These are phyloP conservation scores for Pseudochirops corinnae DNA, from an alignment of 2,797 vertebrate genomes.

Conservation along the genomic window DNA sequence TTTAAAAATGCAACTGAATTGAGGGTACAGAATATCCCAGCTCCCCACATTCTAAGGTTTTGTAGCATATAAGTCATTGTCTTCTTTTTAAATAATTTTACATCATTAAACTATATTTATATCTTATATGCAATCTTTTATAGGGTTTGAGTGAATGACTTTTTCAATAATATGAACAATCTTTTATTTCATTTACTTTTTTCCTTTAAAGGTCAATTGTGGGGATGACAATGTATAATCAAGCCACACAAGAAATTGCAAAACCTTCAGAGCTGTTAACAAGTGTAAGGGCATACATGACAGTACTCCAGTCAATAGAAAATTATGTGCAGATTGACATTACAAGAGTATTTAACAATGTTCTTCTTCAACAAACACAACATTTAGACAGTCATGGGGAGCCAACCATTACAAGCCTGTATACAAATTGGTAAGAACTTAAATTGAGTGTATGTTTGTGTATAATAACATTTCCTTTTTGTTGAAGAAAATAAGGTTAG, in stretches of 20 bases:
- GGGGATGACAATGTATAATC: constrained; percentile 99
- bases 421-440: constrained; percentile 95
- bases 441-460: neutral
- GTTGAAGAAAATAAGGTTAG: constrained; percentile 14
- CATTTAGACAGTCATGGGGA: constrained; percentile 99
- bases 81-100: constrained; percentile 26
- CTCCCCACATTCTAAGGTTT: neutral
- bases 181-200: constrained; percentile 32
- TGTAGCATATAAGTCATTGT: constrained; percentile 36
- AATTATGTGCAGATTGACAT: constrained; percentile 99
- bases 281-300: constrained; percentile 98
- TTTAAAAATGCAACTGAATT: constrained; percentile 18
- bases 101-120: constrained; percentile 38
- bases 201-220: constrained; percentile 90
- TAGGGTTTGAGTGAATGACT: constrained; percentile 12
- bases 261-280: constrained; percentile 98
- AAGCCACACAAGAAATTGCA: constrained; percentile 98
- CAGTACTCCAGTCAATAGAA: constrained; percentile 98
- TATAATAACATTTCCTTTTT: constrained; percentile 46
- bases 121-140: constrained; percentile 46
- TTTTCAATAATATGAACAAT: constrained; percentile 41
- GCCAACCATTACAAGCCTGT: constrained; percentile 98
- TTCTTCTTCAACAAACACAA: constrained; percentile 99
- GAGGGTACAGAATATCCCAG: neutral
- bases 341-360: constrained; percentile 98